Evolutionary conservation across 2,797 vertebrate species (phyloP), one percentile per base, ranked within the genome.

Genomic region (Dallia pectoralis): DNA sequence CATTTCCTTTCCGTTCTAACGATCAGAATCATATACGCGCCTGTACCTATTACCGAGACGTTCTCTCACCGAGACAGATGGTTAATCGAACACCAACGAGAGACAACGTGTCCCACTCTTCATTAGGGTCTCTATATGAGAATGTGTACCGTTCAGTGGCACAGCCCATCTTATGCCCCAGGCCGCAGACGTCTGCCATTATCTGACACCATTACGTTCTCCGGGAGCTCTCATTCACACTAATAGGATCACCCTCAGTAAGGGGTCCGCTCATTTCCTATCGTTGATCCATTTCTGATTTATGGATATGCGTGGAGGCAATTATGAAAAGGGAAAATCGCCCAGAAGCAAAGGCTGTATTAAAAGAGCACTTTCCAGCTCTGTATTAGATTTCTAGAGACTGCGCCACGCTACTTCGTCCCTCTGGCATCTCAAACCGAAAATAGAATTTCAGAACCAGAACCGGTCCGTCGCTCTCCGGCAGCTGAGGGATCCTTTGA

Each of bases 131-230:
- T 81, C 81, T 82, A 85, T 82, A 66, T 67, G 14, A 16, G 66
- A 25, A 16, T 63, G 62, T 63, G 62, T 67, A 48, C 65, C 0
- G 78, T 80, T 80, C 79, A 83, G 81, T 68, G 67, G 75, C 62
- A 53, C 76, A 85, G 49, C 80, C 83, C 49, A 73, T 80, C 87
- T 88, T 48, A 66, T 18, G 62, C 40, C 19, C 47, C 82, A 78
- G 75, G 69, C 53, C 83, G 32, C 74, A 77, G 70, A 74, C 33
- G 79, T 82, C 79, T 82, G 81, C 76, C 76, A 47, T 59, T 18
- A 85, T 72, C 86, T 85, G 84, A 88, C 87, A 87, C 87, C 83
- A 89, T 81, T 29, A 25, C n/a, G 47, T 16, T 30, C 19, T 27
- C 81, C 84, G 78, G 72, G 56, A 40, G 67, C 67, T 81, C 75